Evolutionary conservation across 2,797 vertebrate species (phyloP).

Genomic region (Dryobates pubescens): DNA sequence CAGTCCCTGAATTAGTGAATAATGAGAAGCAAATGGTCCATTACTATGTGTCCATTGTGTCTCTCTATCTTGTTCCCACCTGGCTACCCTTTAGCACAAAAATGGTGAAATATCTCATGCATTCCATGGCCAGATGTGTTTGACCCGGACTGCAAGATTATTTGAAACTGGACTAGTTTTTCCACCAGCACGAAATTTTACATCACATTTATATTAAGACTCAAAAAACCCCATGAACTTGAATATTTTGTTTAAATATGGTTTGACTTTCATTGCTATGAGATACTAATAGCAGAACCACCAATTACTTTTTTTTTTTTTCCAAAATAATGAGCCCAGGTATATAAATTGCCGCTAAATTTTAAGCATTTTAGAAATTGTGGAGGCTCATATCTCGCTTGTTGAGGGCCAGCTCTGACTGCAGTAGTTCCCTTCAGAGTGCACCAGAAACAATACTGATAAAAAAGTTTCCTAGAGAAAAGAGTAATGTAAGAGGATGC

Average conservation of each 20-base stretch:
- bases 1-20: background rate
- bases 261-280: background rate
- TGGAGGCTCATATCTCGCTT: background rate
- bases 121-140: background rate
- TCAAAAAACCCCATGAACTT: background rate
- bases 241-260: background rate
- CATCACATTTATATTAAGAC: background rate
- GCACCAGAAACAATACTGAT: background rate
- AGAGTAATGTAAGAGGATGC: background rate
- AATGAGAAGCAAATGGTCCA: background rate
- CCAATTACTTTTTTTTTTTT: background rate
- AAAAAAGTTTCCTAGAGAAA: background rate
- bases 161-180: background rate
- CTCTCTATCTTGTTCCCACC: background rate
- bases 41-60: background rate
- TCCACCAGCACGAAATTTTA: background rate
- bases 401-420: background rate
- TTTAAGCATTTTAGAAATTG: background rate
- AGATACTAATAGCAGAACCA: background rate
- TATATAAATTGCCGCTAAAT: background rate
- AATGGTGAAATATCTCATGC: background rate
- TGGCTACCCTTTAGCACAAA: background rate
- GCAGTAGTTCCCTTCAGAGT: background rate
- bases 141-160: background rate
- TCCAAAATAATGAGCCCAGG: background rate